Evolutionary conservation across 2,113 vertebrate genomes (phyloP).

Genomic region (Megatriorchis doriae): DNA sequence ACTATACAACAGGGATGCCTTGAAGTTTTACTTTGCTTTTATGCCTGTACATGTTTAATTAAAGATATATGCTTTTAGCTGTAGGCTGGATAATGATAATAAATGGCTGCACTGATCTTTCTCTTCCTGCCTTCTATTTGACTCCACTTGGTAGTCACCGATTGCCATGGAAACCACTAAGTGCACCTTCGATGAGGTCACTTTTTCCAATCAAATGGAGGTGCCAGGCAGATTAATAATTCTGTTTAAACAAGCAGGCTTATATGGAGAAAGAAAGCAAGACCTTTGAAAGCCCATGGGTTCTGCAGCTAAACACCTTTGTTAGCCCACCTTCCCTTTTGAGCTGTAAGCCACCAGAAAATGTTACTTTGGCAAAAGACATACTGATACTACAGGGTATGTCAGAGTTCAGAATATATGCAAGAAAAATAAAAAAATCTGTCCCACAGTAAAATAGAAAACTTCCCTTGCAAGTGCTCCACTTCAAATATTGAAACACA

Average conservation of each 20-base stretch:
- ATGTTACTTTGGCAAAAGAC: not conserved
- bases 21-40: not conserved
- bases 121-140: not conserved
- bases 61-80: not conserved
- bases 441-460: not conserved
- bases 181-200: not conserved
- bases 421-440: not conserved
- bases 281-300: not conserved
- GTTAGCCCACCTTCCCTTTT: not conserved
- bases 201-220: not conserved
- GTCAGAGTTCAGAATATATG: not conserved
- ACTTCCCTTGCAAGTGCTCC: not conserved
- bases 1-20: not conserved
- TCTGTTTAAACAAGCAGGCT: not conserved
- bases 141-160: not conserved
- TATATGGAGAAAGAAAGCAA: not conserved
- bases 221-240: not conserved
- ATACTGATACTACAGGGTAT: not conserved
- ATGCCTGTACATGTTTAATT: not conserved
- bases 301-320: not conserved
- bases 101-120: not conserved
- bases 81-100: not conserved
- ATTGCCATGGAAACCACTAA: not conserved
- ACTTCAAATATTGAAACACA: not conserved
- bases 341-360: not conserved